Evolutionary conservation across 2,888 invertebrate genomes (phyloP).

Genomic region (Ramazzottius varieornatus): DNA sequence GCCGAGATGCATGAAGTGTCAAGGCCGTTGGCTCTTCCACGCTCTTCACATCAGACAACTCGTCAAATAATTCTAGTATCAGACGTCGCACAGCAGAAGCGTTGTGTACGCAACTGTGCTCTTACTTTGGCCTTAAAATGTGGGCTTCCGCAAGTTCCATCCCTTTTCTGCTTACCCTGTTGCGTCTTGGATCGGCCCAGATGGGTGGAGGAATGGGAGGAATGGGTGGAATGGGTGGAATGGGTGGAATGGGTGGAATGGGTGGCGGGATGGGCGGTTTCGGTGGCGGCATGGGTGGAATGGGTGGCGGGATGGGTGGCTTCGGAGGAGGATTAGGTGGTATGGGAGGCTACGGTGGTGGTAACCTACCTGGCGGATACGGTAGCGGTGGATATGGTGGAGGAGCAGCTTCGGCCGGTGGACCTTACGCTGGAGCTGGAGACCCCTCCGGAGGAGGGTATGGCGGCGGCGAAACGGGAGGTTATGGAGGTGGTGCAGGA

Average conservation of each 20-base stretch:
- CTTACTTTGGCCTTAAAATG: too few relatives aligned
- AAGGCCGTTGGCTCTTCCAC: too few relatives aligned
- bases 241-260: not conserved
- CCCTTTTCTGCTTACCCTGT: too few relatives aligned
- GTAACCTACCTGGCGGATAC: not conserved
- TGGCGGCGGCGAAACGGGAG: not conserved
- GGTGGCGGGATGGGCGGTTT: too few relatives aligned
- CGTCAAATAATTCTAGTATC: too few relatives aligned
- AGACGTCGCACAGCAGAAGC: too few relatives aligned
- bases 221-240: not conserved
- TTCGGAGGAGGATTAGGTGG: conserved; percentile 6
- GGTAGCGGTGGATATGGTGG: not conserved
- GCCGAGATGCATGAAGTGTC: too few relatives aligned
- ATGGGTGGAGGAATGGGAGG: too few relatives aligned
- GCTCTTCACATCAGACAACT: too few relatives aligned
- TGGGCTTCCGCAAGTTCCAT: too few relatives aligned
- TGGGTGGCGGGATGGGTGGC: conserved; percentile 8
- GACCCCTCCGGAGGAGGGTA: not conserved
- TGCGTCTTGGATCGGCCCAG: too few relatives aligned
- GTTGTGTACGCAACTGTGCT: too few relatives aligned
- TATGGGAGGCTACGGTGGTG: not conserved
- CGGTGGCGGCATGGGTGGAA: conserved; percentile 7
- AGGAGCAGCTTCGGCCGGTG: not conserved
- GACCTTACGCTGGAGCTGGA: not conserved
- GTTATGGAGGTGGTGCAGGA: not conserved